phyloP scores from a whole-genome alignment of 2,113 vertebrate genomes.

The Cyanoramphus novaezelandiae region DNA sequence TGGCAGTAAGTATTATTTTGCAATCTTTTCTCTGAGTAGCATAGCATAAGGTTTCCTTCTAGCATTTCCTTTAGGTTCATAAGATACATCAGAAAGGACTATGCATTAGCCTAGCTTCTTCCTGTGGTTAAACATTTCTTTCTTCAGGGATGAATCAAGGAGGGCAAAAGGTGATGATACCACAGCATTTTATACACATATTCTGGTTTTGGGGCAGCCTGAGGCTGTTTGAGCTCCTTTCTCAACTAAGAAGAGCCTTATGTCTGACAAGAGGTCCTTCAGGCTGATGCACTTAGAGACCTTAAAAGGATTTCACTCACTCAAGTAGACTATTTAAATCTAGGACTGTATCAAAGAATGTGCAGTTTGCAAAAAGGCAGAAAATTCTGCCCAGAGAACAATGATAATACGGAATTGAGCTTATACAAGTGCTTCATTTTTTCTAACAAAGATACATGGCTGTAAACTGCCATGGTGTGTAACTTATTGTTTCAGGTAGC shows the following conservation, averaged over 20 bases:
- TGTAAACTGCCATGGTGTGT: background rate
- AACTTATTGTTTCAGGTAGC: background rate
- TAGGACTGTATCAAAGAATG: background rate
- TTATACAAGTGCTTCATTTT: background rate
- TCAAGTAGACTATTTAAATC: background rate
- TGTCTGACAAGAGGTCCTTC: background rate
- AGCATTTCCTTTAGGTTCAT: background rate
- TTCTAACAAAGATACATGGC: background rate
- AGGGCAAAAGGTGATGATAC: constrained; percentile 11
- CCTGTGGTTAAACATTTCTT: constrained; percentile 27
- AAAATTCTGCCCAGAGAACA: background rate
- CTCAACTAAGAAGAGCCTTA: background rate
- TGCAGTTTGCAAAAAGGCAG: background rate
- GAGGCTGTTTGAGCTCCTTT: constrained; percentile 33
- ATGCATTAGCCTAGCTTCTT: background rate
- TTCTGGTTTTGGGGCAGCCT: background rate
- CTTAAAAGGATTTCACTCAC: constrained; percentile 1
- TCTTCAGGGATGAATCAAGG: background rate
- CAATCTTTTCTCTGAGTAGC: background rate
- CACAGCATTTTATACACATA: background rate
- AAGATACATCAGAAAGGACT: background rate
- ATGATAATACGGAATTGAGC: background rate
- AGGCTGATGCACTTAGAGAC: background rate
- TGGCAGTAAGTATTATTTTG: background rate
- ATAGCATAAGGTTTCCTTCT: background rate